A percentile compares a stretch with the other conserved stretches of the same genome.
Evolutionary conservation across 1,140 invertebrate genomes (phyloP).

Genomic region (Cherax destructor): DNA sequence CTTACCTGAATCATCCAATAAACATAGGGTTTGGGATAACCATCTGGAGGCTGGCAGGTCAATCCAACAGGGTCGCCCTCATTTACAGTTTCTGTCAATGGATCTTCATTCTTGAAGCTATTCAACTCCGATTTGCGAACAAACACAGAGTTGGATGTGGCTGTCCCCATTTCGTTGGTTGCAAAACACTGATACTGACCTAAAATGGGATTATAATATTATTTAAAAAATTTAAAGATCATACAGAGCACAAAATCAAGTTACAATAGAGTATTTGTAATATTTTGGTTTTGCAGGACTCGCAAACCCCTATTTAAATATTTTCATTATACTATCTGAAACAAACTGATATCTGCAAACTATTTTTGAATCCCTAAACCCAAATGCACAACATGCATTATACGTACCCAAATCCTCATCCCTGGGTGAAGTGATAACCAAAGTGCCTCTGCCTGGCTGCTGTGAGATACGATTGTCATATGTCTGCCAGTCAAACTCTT

Average conservation of each 20-base stretch:
- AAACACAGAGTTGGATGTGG: slow-evolving; percentile 95
- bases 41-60: slow-evolving; percentile 92
- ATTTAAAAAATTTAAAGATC: no score
- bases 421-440: slow-evolving; percentile 90
- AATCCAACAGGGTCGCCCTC: slow-evolving; percentile 93
- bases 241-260: no score
- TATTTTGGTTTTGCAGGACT: no score
- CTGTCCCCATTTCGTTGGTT: slow-evolving; percentile 94
- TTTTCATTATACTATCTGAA: no score
- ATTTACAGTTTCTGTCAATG: slow-evolving; percentile 81
- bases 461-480: slow-evolving; percentile 96
- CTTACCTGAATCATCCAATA: slow-evolving; percentile 90
- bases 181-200: slow-evolving; percentile 98
- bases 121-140: slow-evolving; percentile 96
- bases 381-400: neutral
- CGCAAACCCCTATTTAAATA: no score
- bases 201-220: slow-evolving; percentile 63
- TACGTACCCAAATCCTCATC: slow-evolving; percentile 89
- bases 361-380: no score
- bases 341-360: no score
- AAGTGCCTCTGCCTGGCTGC: slow-evolving; percentile 91
- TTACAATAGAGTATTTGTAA: no score
- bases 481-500: slow-evolving; percentile 89
- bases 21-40: slow-evolving; percentile 94
- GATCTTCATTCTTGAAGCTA: slow-evolving; percentile 88